phyloP scores from a whole-genome alignment of 2,888 invertebrate species.

The Shargacucullia verbasci region DNA sequence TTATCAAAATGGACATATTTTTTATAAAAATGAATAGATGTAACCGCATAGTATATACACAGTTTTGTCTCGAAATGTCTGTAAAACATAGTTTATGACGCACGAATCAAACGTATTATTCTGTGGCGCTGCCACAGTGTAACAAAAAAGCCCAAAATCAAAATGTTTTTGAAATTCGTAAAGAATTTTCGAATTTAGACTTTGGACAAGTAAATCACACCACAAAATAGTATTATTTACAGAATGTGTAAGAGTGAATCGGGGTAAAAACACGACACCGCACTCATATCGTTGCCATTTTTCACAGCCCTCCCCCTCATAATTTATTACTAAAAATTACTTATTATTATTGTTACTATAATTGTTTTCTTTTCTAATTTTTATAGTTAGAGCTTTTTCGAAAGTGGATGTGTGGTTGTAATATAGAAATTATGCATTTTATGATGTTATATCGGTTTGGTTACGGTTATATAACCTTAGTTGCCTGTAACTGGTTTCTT shows the following conservation, averaged over 20 bases:
- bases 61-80: not conserved
- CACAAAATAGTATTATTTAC: constrained; percentile 1
- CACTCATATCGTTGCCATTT: constrained; percentile 47
- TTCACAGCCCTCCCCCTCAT: constrained; percentile 45
- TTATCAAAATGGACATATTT: not conserved
- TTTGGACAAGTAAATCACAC: too few species aligned
- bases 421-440: constrained; percentile 56
- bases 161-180: too few species aligned
- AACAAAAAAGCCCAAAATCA: too few species aligned
- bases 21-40: too few species aligned
- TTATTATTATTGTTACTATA: constrained; percentile 48
- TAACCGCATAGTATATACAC: too few species aligned
- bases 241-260: not conserved
- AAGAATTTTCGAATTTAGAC: too few species aligned
- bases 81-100: too few species aligned
- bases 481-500: constrained; percentile 33
- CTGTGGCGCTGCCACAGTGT: too few species aligned
- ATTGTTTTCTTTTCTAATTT: constrained; percentile 50
- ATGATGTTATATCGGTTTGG: constrained; percentile 24
- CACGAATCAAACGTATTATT: too few species aligned
- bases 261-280: constrained; percentile 16
- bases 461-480: constrained; percentile 15
- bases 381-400: constrained; percentile 55
- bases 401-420: constrained; percentile 49
- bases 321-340: constrained; percentile 52